phyloP scores from a whole-genome alignment of 2,888 invertebrate species.

The Drosophila sordidula region DNA sequence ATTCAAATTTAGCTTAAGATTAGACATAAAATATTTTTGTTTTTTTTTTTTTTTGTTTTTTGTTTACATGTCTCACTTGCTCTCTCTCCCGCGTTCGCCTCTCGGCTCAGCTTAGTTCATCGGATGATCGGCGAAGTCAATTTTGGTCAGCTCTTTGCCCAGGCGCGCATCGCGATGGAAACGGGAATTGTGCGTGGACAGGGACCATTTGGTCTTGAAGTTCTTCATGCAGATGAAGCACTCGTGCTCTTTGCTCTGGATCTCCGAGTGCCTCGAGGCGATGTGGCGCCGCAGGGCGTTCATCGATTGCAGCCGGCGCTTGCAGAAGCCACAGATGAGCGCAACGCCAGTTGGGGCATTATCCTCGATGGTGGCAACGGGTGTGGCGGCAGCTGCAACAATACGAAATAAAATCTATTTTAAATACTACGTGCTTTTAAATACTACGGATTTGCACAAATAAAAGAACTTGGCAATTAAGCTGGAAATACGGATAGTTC shows the following conservation, averaged over 20 bases:
- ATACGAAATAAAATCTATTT: background rate
- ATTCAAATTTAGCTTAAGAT: background rate
- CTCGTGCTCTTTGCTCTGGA: slow-evolving; percentile 80
- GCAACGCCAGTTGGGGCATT: slow-evolving; percentile 37
- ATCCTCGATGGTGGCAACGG: slow-evolving; percentile 36
- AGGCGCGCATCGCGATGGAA: slow-evolving; percentile 83
- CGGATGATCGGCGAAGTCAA: slow-evolving; percentile 65
- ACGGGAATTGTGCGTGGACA: slow-evolving; percentile 84
- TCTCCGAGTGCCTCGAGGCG: slow-evolving; percentile 83
- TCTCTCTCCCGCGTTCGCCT: background rate
- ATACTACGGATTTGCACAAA: background rate
- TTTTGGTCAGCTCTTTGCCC: slow-evolving; percentile 82
- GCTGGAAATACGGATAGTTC: slow-evolving; percentile 57
- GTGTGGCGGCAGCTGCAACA: slow-evolving; percentile 11
- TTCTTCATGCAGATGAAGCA: slow-evolving; percentile 83
- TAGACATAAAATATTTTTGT: background rate
- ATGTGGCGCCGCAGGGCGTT: slow-evolving; percentile 83
- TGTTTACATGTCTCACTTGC: background rate
- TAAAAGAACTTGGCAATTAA: slow-evolving; percentile 25
- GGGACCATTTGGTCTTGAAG: slow-evolving; percentile 85
- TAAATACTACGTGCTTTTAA: too few relatives aligned
- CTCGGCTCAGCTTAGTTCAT: slow-evolving; percentile 10
- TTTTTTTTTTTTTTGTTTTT: background rate
- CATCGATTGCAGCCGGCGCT: slow-evolving; percentile 81
- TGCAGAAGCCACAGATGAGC: slow-evolving; percentile 81